Conservation (phyloP, 2,797 vertebrate genomes). For the Ptychobarbus kaznakovi region DNA sequence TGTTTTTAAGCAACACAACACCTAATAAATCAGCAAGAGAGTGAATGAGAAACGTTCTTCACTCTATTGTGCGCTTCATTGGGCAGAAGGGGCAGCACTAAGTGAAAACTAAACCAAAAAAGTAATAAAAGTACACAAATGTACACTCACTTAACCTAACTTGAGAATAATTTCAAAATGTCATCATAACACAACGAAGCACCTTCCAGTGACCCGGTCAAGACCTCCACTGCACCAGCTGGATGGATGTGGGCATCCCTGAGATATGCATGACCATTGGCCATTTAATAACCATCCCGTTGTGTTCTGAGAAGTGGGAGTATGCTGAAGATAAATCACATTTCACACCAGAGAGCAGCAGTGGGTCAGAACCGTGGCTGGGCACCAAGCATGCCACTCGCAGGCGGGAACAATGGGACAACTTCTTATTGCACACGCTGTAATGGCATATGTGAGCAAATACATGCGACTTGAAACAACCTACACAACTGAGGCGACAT, state of each 20-base stretch:
- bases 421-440: slow-evolving; percentile 50
- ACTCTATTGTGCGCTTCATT: background rate
- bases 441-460: slow-evolving; percentile 56
- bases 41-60: background rate
- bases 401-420: slow-evolving; percentile 49
- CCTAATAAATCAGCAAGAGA: background rate
- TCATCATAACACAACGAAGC: background rate
- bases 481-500: slow-evolving; percentile 63
- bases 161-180: background rate
- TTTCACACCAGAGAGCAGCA: slow-evolving; percentile 77
- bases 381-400: slow-evolving; percentile 27
- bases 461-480: slow-evolving; percentile 51
- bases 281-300: slow-evolving; percentile 73
- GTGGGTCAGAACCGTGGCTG: slow-evolving; percentile 41
- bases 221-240: slow-evolving; percentile 9
- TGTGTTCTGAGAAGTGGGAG: slow-evolving; percentile 70
- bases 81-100: background rate
- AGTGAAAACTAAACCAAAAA: background rate
- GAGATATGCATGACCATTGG: slow-evolving; percentile 48
- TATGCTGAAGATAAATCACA: slow-evolving; percentile 72
- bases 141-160: background rate
- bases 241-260: slow-evolving; percentile 32
- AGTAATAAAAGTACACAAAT: background rate
- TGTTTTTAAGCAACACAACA: background rate
- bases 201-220: background rate